Evolutionary conservation across 2,888 invertebrate species (phyloP).

Genomic region (Hirtodrosophila trivittata): DNA sequence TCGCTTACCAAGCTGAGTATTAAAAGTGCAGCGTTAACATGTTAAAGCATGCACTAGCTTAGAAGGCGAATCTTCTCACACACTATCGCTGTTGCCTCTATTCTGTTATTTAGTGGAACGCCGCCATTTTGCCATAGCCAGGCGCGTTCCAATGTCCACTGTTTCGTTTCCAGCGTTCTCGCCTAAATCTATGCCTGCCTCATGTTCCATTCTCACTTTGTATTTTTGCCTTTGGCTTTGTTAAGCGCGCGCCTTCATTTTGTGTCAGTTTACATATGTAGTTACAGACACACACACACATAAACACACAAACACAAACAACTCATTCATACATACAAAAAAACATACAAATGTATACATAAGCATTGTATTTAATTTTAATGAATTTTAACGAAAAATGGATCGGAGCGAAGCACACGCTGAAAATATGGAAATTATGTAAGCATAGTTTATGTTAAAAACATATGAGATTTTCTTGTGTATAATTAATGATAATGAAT

Average conservation of each 20-base stretch:
- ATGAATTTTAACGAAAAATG: conserved; percentile 58
- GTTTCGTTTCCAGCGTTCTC: conserved; percentile 11
- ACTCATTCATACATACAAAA: conserved; percentile 47
- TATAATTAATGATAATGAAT: conserved; percentile 77
- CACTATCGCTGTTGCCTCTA: background rate
- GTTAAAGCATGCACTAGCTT: conserved; percentile 37
- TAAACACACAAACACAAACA: conserved; percentile 29
- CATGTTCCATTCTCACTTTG: conserved; percentile 38
- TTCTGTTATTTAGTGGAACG: conserved; percentile 28
- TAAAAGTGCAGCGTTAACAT: conserved; percentile 42
- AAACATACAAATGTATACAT: conserved; percentile 59
- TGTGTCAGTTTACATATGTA: conserved; percentile 76
- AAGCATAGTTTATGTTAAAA: conserved; percentile 43
- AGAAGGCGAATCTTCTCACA: conserved; percentile 7
- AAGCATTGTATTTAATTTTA: conserved; percentile 76
- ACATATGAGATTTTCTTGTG: conserved; percentile 70
- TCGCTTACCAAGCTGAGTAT: conserved; percentile 59
- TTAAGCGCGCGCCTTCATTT: conserved; percentile 82
- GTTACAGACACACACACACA: conserved; percentile 54
- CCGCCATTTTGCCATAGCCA: conserved; percentile 78
- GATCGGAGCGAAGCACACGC: no score
- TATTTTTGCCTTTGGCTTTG: conserved; percentile 68
- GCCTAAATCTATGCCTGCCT: conserved; percentile 15
- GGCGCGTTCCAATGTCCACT: conserved; percentile 44
- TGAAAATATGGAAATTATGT: conserved; percentile 31